Evolutionary conservation across 2,797 vertebrate species (phyloP).

Genomic region (Aldrovandia affinis): DNA sequence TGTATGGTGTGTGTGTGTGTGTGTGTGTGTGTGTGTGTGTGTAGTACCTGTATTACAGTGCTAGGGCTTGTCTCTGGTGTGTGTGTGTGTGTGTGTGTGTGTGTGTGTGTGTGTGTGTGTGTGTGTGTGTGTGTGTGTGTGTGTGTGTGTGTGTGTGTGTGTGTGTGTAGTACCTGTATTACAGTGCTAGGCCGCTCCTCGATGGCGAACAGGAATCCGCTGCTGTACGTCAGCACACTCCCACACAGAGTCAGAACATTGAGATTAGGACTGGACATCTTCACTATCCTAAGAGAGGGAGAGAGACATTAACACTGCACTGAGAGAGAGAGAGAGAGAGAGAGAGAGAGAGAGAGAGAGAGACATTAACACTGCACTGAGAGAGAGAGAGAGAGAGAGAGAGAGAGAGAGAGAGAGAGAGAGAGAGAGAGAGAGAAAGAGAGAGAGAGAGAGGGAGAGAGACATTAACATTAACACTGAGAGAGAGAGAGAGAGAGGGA

Average conservation of each 20-base stretch:
- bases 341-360: conserved; percentile 1
- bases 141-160: background rate
- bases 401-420: background rate
- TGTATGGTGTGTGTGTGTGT: background rate
- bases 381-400: conserved; percentile 3
- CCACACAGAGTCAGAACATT: conserved; percentile 90
- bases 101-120: background rate
- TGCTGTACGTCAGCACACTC: conserved; percentile 87
- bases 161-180: conserved; percentile 77
- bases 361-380: background rate
- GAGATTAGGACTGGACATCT: conserved; percentile 99
- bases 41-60: background rate
- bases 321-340: background rate
- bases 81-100: background rate
- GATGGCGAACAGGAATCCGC: conserved; percentile 88
- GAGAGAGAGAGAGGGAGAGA: background rate
- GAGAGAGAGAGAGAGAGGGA: background rate
- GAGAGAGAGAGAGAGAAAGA: background rate
- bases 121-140: background rate
- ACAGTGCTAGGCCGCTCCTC: conserved; percentile 77
- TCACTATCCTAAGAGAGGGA: conserved; percentile 90
- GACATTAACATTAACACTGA: conserved; percentile 24
- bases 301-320: conserved; percentile 21
- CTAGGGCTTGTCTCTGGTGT: background rate
- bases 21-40: background rate